Evolutionary conservation across 2,797 vertebrate genomes (phyloP).

Genomic region (Telmatherina bonti): DNA sequence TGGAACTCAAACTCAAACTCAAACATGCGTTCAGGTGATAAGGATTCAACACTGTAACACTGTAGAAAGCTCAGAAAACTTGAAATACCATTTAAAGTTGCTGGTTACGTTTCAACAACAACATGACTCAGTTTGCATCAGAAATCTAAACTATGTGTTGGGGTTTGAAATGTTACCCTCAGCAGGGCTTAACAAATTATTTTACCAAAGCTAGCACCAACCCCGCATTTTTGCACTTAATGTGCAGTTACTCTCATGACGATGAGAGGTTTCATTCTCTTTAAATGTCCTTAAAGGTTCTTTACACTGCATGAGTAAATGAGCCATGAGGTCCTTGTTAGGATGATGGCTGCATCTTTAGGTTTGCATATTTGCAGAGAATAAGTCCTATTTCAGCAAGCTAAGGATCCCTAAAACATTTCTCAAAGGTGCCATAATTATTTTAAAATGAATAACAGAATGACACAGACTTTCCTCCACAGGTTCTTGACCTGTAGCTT

Average conservation of each 20-base stretch:
- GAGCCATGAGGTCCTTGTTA: background rate
- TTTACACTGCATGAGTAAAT: background rate
- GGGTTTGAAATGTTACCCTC: no score
- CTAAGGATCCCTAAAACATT: slow-evolving; percentile 6
- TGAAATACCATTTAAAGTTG: no score
- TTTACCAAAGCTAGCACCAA: background rate
- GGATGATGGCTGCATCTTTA: background rate
- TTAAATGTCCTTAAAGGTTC: background rate
- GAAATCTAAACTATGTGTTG: no score
- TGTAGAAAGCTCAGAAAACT: no score
- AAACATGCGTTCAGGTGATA: no score
- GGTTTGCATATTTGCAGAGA: slow-evolving; percentile 5
- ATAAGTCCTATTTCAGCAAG: background rate
- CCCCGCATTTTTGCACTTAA: background rate
- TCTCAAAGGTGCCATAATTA: background rate
- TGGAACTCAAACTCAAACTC: no score
- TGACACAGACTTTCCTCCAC: background rate
- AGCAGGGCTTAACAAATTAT: background rate
- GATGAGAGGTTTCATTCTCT: background rate
- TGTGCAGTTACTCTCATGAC: background rate
- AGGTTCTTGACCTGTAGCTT: slow-evolving; percentile 6
- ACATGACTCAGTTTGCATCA: no score
- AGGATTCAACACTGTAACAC: no score
- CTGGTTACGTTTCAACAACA: no score
- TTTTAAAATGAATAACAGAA: background rate